Conservation (phyloP, 1,140 invertebrate genomes). For the Drosophila yakuba region DNA sequence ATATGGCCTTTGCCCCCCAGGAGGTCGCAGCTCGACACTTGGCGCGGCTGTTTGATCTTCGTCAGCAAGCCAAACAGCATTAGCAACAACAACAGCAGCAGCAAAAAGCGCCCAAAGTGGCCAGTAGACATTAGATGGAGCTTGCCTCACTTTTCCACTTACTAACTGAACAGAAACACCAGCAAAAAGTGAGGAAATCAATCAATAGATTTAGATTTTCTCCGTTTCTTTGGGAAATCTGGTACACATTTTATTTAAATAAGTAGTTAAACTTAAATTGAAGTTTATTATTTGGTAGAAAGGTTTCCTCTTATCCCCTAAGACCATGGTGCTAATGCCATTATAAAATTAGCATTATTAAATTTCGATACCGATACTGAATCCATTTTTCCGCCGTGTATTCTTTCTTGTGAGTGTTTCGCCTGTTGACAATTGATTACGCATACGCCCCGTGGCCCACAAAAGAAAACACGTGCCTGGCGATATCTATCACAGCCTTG, state of each 20-base stretch:
- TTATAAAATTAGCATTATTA: too few relatives aligned
- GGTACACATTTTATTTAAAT: too few relatives aligned
- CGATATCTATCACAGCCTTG: constrained; percentile 36
- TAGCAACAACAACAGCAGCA: constrained; percentile 33
- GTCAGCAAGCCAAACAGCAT: constrained; percentile 63
- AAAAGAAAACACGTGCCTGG: constrained; percentile 24
- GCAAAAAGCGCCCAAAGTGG: neutral
- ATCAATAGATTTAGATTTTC: too few relatives aligned
- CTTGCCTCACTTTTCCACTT: constrained; percentile 2
- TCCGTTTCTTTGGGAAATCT: too few relatives aligned
- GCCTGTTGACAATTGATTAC: constrained; percentile 59
- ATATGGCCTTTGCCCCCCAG: constrained; percentile 20
- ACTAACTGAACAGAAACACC: neutral
- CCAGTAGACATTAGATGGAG: constrained; percentile 9
- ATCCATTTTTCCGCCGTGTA: neutral
- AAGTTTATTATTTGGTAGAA: too few relatives aligned
- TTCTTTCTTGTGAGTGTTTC: constrained; percentile 19
- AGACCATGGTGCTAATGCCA: too few relatives aligned
- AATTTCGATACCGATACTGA: neutral
- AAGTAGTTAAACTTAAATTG: too few relatives aligned
- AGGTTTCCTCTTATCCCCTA: too few relatives aligned
- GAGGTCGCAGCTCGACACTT: constrained; percentile 32
- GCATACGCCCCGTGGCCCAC: constrained; percentile 43
- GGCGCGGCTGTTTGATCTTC: constrained; percentile 70
- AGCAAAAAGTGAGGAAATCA: neutral